Evolutionary conservation across 2,797 vertebrate genomes (phyloP).

Genomic region (Zenarchopterus dispar): DNA sequence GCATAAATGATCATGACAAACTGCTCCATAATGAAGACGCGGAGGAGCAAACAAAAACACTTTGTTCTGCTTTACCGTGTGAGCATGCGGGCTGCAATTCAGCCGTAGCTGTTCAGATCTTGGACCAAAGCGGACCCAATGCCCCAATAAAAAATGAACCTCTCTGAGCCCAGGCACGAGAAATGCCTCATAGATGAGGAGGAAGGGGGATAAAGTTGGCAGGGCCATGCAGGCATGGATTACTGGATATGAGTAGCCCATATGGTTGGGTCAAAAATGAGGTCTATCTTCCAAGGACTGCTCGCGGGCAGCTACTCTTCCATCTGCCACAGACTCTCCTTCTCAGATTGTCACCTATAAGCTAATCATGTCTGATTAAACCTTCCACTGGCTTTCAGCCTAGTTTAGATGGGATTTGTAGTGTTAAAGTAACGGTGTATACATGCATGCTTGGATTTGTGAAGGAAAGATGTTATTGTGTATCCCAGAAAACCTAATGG

Average conservation of each 20-base stretch:
- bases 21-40: too few relatives aligned
- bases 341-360: conserved; percentile 36
- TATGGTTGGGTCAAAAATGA: conserved; percentile 77
- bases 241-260: conserved; percentile 61
- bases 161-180: conserved; percentile 20
- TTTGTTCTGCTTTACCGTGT: conserved; percentile 18
- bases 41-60: conserved; percentile 3
- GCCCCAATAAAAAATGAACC: conserved; percentile 10
- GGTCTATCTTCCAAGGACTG: conserved; percentile 74
- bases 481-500: conserved; percentile 3
- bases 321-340: conserved; percentile 76
- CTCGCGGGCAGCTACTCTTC: conserved; percentile 76
- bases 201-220: conserved; percentile 45
- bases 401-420: conserved; percentile 16
- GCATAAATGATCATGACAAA: neutral
- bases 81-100: conserved; percentile 13
- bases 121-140: neutral
- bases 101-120: conserved; percentile 17
- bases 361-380: conserved; percentile 51
- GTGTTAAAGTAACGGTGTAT: too few relatives aligned
- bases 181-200: conserved; percentile 29
- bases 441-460: too few relatives aligned
- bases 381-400: conserved; percentile 18
- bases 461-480: too few relatives aligned
- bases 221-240: conserved; percentile 46